A percentile compares a stretch with the other conserved stretches of the same genome.
These are phyloP conservation scores for Orientallactaga sibirica DNA, from an alignment of 2,797 vertebrate genomes.

Conservation along the genomic window DNA sequence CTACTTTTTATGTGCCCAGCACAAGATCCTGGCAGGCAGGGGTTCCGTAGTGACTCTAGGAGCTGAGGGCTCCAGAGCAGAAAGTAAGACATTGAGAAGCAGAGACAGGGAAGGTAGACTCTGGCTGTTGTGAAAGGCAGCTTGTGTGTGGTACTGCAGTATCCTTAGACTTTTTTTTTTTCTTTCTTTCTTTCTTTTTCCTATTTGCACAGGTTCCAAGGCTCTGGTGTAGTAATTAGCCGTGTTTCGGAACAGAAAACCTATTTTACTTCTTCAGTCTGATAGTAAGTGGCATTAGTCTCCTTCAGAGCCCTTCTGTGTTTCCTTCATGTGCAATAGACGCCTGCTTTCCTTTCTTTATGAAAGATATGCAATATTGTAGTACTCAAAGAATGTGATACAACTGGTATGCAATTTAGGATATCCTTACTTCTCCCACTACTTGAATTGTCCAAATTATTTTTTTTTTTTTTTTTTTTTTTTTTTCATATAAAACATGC, in stretches of 20 bases:
- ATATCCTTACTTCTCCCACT: not conserved
- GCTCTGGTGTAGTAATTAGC: not conserved
- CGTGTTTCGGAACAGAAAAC: not conserved
- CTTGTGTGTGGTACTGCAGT: not conserved
- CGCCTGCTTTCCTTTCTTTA: not conserved
- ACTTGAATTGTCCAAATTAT: slow-evolving; percentile 24
- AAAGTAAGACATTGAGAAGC: not conserved
- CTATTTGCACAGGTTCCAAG: not conserved
- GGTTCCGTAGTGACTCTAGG: not conserved
- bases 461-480: not conserved
- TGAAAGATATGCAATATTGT: not conserved
- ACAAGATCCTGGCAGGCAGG: not conserved
- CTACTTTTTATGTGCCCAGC: not conserved
- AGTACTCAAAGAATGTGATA: slow-evolving; percentile 2
- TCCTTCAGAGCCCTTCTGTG: not conserved
- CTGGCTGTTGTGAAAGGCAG: not conserved
- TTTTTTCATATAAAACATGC: not conserved
- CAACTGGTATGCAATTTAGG: not conserved
- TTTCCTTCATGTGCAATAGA: not conserved
- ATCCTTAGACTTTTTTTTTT: slow-evolving; percentile 1
- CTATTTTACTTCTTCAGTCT: not conserved
- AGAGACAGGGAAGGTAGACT: not conserved
- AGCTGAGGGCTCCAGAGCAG: not conserved
- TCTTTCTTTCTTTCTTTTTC: too few species aligned
- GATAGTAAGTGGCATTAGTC: not conserved